Evolutionary conservation across 2,888 invertebrate species (phyloP).

Genomic region (Trissoscelio sp.): DNA sequence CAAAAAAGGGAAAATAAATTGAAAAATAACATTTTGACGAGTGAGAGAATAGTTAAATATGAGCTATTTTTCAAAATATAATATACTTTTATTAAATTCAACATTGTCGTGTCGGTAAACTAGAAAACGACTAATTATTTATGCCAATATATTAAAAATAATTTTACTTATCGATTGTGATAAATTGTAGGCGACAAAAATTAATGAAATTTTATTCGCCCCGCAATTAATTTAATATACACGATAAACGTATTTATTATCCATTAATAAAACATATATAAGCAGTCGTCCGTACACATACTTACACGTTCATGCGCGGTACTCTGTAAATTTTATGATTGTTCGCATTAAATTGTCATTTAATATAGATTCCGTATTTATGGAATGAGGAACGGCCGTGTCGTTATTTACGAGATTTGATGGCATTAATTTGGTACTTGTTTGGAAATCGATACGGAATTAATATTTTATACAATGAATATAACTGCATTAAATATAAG

Average conservation of each 20-base stretch:
- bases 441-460: constrained; percentile 30
- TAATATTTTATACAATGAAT: constrained; percentile 32
- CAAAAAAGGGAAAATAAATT: too few relatives aligned
- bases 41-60: too few relatives aligned
- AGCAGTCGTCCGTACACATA: constrained; percentile 15
- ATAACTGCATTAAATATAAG: constrained; percentile 13
- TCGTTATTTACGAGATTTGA: constrained; percentile 33
- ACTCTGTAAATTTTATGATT: constrained; percentile 21
- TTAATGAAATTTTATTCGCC: constrained; percentile 10
- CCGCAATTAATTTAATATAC: background rate
- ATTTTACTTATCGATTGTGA: background rate
- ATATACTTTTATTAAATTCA: too few relatives aligned
- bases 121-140: too few relatives aligned
- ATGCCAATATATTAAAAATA: too few relatives aligned
- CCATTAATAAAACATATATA: background rate
- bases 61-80: too few relatives aligned
- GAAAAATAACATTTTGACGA: background rate
- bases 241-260: constrained; percentile 7
- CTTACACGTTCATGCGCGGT: background rate
- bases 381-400: background rate
- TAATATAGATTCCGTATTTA: constrained; percentile 30
- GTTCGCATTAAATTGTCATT: constrained; percentile 28
- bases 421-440: constrained; percentile 42
- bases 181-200: background rate
- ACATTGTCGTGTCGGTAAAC: too few relatives aligned